Conservation (phyloP, 2,113 vertebrate species). For the Pomatorhinus ruficollis region DNA sequence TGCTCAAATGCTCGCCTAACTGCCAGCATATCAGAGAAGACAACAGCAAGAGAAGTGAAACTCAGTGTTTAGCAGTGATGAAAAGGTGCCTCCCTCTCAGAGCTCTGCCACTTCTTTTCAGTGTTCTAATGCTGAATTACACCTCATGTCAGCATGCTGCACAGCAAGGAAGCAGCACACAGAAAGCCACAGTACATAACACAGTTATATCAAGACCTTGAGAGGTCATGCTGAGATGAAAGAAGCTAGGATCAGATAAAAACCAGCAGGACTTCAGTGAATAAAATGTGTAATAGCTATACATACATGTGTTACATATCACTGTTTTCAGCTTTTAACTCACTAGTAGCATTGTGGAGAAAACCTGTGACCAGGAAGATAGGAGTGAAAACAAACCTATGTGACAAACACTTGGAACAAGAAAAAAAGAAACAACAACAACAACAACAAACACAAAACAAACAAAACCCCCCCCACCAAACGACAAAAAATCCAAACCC, state of each 20-base stretch:
- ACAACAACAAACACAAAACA: not conserved
- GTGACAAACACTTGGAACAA: not conserved
- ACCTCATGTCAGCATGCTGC: not conserved
- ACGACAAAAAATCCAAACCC: not conserved
- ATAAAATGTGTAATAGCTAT: not conserved
- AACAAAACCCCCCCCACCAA: not conserved
- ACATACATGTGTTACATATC: not conserved
- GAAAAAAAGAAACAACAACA: not conserved
- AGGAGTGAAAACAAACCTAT: not conserved
- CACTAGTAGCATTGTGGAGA: not conserved
- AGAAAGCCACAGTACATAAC: not conserved
- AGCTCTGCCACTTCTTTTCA: not conserved
- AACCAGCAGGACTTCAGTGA: not conserved
- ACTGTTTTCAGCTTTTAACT: not conserved
- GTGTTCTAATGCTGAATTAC: not conserved
- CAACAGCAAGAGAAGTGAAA: not conserved
- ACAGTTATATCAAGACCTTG: not conserved
- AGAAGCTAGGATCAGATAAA: slow-evolving; percentile 1
- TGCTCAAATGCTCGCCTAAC: not conserved
- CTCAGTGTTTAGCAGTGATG: not conserved
- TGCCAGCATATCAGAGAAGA: not conserved
- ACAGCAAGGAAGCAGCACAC: not conserved
- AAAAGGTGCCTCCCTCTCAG: not conserved
- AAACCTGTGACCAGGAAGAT: not conserved
- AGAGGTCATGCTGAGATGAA: slow-evolving; percentile 5